Conservation (phyloP, 2,888 invertebrate species). For the Lottia gigantea region DNA sequence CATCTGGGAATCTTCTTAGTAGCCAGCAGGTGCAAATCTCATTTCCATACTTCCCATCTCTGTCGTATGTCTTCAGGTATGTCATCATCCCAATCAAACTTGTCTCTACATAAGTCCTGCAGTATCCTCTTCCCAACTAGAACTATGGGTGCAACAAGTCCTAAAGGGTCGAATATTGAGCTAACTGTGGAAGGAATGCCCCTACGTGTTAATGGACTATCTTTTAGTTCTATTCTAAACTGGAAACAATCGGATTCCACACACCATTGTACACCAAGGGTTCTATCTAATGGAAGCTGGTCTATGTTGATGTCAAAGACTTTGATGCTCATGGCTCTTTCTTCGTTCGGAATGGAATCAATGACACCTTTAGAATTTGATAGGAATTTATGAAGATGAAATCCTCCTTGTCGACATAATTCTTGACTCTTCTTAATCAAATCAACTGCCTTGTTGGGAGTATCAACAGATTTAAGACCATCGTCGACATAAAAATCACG, state of each 20-base stretch:
- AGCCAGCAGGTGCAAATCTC: background rate
- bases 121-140: slow-evolving; percentile 13
- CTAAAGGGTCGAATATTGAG: slow-evolving; percentile 14
- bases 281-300: slow-evolving; percentile 10
- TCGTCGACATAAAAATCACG: slow-evolving; percentile 17
- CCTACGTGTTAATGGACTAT: background rate
- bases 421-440: background rate
- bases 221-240: background rate
- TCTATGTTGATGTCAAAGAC: no score
- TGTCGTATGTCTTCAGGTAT: background rate
- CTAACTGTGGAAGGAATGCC: slow-evolving; percentile 9
- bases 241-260: slow-evolving; percentile 7
- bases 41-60: slow-evolving; percentile 11
- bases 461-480: slow-evolving; percentile 14
- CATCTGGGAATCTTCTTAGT: background rate
- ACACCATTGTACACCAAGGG: slow-evolving; percentile 14
- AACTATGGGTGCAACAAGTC: slow-evolving; percentile 13
- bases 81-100: slow-evolving; percentile 14
- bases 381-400: slow-evolving; percentile 10
- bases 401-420: background rate
- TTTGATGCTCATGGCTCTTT: slow-evolving; percentile 3
- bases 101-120: slow-evolving; percentile 4
- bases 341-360: slow-evolving; percentile 4
- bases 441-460: background rate
- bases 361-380: slow-evolving; percentile 12